Evolutionary conservation across 2,797 vertebrate genomes (phyloP), one percentile per base, ranked within the genome.

Genomic region (Acanthopagrus latus): DNA sequence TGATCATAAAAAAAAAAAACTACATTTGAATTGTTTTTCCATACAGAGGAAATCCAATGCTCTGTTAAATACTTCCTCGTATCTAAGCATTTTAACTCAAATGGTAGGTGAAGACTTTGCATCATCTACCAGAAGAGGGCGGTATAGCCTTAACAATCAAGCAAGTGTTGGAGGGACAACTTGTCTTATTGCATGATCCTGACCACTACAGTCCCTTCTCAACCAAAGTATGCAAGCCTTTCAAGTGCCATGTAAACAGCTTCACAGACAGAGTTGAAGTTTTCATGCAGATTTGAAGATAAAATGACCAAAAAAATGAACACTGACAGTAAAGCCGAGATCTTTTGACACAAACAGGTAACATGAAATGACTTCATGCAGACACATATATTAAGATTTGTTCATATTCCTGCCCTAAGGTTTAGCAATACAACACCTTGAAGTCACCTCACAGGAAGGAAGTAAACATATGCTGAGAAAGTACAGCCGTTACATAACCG

Each of bases 401-500:
- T 46, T 80, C 21, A 23, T 20, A 55, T 11, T 33, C 12, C 46
- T 51, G 4, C 18, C 33, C 33, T 47, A 0, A 60, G 11, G 56
- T 17, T 48, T 68, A 9, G 44, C 56, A 13, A 51, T 43, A n/a
- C 27, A 68, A 56, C 21, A 54, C 20, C 41, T 73, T 16, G 51
- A 78, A 76, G 72, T 83, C 58, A 55, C 56, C 18, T 44, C 46
- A 79, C 27, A 76, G 47, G 54, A 80, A 74, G 13, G 41, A 38
- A 38, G 74, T 76, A 60, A 67, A 83, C 71, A 73, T 64, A 67
- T 71, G 47, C 69, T 75, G 62, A 80, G 58, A 76, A 68, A 71
- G 29, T 47, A 78, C 65, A 64, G 33, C 13, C 11, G 55, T 94
- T 94, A 89, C 41, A 75, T 86, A 94, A 94, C 81, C 63, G 21